These are phyloP conservation scores for Drosophila testacea DNA, from an alignment of 2,888 invertebrate species.

Conservation along the genomic window DNA sequence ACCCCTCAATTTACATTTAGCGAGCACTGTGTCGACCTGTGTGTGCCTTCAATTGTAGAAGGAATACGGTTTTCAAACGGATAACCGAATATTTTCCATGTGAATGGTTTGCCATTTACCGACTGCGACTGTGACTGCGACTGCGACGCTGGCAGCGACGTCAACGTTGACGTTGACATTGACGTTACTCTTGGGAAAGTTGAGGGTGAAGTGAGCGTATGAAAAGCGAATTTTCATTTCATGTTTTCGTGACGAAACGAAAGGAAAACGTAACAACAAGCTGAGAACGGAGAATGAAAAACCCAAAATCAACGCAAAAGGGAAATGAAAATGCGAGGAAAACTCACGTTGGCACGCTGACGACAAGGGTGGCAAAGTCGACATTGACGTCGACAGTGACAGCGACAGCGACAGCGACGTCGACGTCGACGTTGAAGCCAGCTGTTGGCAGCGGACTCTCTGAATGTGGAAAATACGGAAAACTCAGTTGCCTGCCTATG, in stretches of 20 bases:
- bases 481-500: slow-evolving; percentile 46
- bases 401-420: slow-evolving; percentile 1
- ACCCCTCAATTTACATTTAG: background rate
- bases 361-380: slow-evolving; percentile 57
- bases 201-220: slow-evolving; percentile 27
- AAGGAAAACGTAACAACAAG: slow-evolving; percentile 8
- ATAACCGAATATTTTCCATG: slow-evolving; percentile 73
- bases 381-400: slow-evolving; percentile 9
- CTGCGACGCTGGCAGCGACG: slow-evolving; percentile 24
- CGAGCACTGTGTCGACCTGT: slow-evolving; percentile 39
- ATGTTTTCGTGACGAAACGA: slow-evolving; percentile 37
- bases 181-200: slow-evolving; percentile 8
- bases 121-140: slow-evolving; percentile 18
- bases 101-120: slow-evolving; percentile 55
- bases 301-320: slow-evolving; percentile 44
- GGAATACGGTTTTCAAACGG: slow-evolving; percentile 51
- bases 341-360: slow-evolving; percentile 30
- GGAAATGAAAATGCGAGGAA: slow-evolving; percentile 51
- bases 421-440: slow-evolving; percentile 3
- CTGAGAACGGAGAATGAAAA: slow-evolving; percentile 17
- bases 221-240: slow-evolving; percentile 55
- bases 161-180: slow-evolving; percentile 22
- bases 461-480: slow-evolving; percentile 49
- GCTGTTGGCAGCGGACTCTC: slow-evolving; percentile 19
- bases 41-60: slow-evolving; percentile 35